Base-by-base conservation (phyloP, 2,797 vertebrate species). In the Eupleurogrammus muticus region DNA sequence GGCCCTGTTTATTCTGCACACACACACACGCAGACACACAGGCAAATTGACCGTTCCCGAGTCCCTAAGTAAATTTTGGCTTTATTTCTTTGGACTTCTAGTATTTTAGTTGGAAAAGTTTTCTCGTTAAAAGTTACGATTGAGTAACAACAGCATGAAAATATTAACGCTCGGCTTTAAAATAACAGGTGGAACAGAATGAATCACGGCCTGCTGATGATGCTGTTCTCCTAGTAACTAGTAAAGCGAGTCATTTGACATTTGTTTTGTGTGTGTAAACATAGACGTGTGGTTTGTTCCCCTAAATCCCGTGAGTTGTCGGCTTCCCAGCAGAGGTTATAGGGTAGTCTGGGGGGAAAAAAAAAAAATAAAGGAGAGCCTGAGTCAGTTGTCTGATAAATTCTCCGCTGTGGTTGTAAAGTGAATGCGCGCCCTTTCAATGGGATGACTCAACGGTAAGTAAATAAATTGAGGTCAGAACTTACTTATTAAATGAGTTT, bases 291-390 rank as follows among this genome's bases (percentile, higher is more conserved):
- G 66, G 38, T 49, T 66, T 50, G 77, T 80, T 77, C 69, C 73
- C 56, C 42, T 74, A 70, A 81, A 74, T 59, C 60, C 28, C 53
- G 47, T 79, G 58, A 83, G 83, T 38, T 48, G 65, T 60, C 19
- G 0, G 59, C 51, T 87, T 87, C 81, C 81, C 65, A 84, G 81
- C 75, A 86, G 69, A 62, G 56, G 47, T 71, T 54, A 82, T 70
- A 54, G 54, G 58, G 47, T 12, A 70, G 34, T 7, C 56, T 57
- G 24, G 11, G 63, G n/a, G n/a, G n/a, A n/a, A 64, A 53, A 50
- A 35, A 46, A 56, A 19, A 19, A 51, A 11, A 12, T 0, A 32
- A 21, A 56, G 21, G 7, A 38, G 35, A 34, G 48, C 21, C 2
- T 2, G 36, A 57, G 46, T 63, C 42, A 58, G 50, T 40, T 19